Base-by-base conservation (phyloP, 2,888 invertebrate genomes). In the Acholoe squamosa region DNA sequence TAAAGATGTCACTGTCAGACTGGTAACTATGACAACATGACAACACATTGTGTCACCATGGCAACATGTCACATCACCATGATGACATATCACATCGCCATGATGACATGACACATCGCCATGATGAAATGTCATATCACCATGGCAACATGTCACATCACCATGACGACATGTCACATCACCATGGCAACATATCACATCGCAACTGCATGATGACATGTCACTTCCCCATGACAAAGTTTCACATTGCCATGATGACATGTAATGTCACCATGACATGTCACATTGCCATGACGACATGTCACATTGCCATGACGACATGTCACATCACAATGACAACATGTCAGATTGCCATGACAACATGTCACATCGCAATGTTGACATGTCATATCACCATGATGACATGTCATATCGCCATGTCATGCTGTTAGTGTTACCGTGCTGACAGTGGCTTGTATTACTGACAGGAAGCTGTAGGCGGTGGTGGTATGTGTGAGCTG, bases 401-500 rank as follows among this genome's bases (percentile, higher is more conserved):
- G 54, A 54, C 12, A 54, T 10, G 54, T 54, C 54, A 54, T 19
- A 54, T 54, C 54, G 19, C 19, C 54, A 54, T 14, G 54, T 54
- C 54, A 54, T 19, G 54, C 19, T 10, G 19, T 10, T 14, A 19
- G 33, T 77, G 77, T 77, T 31, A 77, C 7, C n/a, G 77, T 7
- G 77, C 1, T 7, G 28, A 14, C 33, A 16, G n/a, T 12, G 33
- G 7, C 77, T 14, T n/a, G n/a, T n/a, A n/a, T n/a, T 12, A 84
- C 43, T 84, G 84, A 84, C 84, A 84, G 84, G 84, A 84, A 84
- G 84, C 84, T 25, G 51, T n/a, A 14, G 16, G 51, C 25, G 80
- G 84, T 51, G 84, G 51, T 84, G 80, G 33, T 33, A 10, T 54
- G n/a, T n/a, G n/a, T n/a, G n/a, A n/a, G n/a, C 71, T 25, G 84